These are phyloP conservation scores for Sula dactylatra DNA, from an alignment of 2,113 vertebrate species.

Conservation along the genomic window DNA sequence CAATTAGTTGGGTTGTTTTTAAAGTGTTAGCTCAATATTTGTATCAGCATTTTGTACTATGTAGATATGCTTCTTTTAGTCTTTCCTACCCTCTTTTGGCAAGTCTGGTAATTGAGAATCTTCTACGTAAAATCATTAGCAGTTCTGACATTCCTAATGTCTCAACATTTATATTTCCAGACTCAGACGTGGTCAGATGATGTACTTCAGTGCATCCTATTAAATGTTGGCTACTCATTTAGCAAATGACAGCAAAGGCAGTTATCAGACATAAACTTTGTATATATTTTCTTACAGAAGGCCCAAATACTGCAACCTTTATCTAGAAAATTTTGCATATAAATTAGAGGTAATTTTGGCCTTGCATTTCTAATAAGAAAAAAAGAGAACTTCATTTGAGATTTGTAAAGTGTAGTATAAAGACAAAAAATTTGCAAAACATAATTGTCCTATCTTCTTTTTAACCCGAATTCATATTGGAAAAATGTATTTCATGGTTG, in stretches of 20 bases:
- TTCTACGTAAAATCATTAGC: not conserved
- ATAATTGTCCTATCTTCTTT: not conserved
- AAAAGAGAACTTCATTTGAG: not conserved
- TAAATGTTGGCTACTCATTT: not conserved
- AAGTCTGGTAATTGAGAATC: not conserved
- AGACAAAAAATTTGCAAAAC: not conserved
- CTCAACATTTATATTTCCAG: not conserved
- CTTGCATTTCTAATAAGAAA: not conserved
- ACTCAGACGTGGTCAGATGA: not conserved
- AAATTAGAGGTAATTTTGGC: not conserved
- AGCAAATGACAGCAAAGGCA: not conserved
- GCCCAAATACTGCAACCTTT: fast-evolving
- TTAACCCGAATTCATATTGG: not conserved
- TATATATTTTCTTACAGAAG: not conserved
- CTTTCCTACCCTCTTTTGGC: not conserved
- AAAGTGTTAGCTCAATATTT: not conserved
- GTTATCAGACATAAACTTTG: not conserved
- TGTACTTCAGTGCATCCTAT: not conserved
- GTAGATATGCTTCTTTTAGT: not conserved
- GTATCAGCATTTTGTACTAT: not conserved
- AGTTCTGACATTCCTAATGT: not conserved
- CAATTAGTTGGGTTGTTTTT: not conserved
- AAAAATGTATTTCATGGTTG: not conserved
- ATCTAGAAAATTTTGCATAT: not conserved
- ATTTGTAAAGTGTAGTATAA: not conserved